These are phyloP conservation scores for Cephalopholis sonnerati DNA, from an alignment of 2,113 vertebrate species.

Conservation along the genomic window DNA sequence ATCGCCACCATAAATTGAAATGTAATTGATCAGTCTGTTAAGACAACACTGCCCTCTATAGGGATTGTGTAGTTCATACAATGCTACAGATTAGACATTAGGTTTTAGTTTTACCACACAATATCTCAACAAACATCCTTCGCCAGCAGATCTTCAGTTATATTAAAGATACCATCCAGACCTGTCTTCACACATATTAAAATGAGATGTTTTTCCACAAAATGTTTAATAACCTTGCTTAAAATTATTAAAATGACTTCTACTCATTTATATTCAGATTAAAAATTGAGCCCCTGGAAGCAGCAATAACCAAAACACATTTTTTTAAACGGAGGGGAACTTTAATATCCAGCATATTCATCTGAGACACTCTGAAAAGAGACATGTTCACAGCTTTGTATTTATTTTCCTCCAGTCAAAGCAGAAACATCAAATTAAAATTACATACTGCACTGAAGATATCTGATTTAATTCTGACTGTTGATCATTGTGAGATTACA, in stretches of 20 bases:
- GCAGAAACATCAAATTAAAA: constrained; percentile 34
- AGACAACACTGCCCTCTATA: constrained; percentile 64
- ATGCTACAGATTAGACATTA: not conserved
- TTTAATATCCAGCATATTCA: constrained; percentile 7
- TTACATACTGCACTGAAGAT: not conserved
- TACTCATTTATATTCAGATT: not conserved
- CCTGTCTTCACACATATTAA: not conserved
- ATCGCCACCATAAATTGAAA: not conserved
- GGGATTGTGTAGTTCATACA: not conserved
- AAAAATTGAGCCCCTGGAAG: not conserved
- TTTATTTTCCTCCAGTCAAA: constrained; percentile 36
- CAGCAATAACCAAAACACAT: not conserved
- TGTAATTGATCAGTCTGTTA: not conserved
- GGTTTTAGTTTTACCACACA: not conserved
- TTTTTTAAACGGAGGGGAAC: not conserved
- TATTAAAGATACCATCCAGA: not conserved
- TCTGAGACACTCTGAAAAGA: not conserved
- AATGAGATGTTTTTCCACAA: not conserved
- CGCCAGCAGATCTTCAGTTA: not conserved
- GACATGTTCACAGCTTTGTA: not conserved
- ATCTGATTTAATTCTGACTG: not conserved
- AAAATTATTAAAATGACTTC: no score
- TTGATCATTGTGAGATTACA: not conserved
- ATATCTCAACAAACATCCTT: no score
- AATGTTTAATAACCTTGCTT: not conserved